phyloP scores from a whole-genome alignment of 2,113 vertebrate species.

The Barbus barbus region DNA sequence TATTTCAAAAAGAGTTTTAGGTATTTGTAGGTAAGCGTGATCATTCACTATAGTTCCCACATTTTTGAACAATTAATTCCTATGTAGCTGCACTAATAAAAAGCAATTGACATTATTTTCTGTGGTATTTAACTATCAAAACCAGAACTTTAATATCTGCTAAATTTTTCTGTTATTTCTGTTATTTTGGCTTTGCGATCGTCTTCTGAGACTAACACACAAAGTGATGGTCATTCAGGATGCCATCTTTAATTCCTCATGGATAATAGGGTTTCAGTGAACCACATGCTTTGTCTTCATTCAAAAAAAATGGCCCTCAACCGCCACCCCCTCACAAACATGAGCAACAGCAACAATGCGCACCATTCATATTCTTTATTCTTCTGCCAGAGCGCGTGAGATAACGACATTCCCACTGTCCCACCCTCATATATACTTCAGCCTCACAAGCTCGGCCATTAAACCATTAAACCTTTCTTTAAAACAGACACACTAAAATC shows the following conservation, averaged over 20 bases:
- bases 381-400: background rate
- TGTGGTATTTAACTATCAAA: background rate
- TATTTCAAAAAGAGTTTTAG: too few relatives aligned
- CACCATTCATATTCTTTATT: conserved; percentile 9
- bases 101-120: background rate
- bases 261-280: background rate
- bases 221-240: background rate
- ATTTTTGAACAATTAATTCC: too few relatives aligned
- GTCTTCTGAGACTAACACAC: background rate
- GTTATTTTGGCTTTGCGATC: background rate
- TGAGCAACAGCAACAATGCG: conserved; percentile 6
- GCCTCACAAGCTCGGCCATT: background rate
- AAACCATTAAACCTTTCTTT: conserved; percentile 9
- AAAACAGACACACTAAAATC: background rate
- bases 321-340: conserved; percentile 30
- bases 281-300: conserved; percentile 34
- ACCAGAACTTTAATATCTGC: too few relatives aligned
- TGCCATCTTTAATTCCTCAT: conserved; percentile 23
- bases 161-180: background rate
- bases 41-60: too few relatives aligned
- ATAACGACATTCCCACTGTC: background rate
- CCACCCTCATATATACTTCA: conserved; percentile 1
- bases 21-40: too few relatives aligned
- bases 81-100: too few relatives aligned
- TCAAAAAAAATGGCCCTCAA: background rate